Base-by-base conservation (phyloP, 2,888 invertebrate species). In the Pterostichus niger region DNA sequence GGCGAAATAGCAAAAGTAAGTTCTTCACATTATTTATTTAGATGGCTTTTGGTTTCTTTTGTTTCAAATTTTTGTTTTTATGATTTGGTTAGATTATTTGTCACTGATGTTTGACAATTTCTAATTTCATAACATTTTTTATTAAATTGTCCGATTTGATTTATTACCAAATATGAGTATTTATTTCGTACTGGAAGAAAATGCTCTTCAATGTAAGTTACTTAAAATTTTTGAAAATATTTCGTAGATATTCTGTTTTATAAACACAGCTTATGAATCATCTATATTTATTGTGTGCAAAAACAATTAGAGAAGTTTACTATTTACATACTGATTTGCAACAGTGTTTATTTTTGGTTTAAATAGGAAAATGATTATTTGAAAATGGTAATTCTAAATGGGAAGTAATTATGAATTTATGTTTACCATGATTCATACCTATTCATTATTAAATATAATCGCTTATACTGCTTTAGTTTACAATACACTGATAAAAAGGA, bases 1-100 rank as follows among this genome's bases (percentile, higher is more conserved):
- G 91, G 89, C 91, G 91, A 86, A 90, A 89, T 88, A 90, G 91
- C 88, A 90, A 89, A 89, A 90, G 90, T 90, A 86, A 85, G 80
- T 82, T 33, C 52, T 52, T 13, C n/a, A 52, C 5, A 71, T 44
- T 44, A 13, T 33, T 56, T 17, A 35, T 33, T 64, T 35, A 33
- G 35, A 33, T 64, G 35, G 33, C 33, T 33, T 64, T 64, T 64
- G 33, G n/a, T 24, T 64, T 64, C n/a, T 71, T 71, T 71, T 17
- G 56, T 24, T 24, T 24, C 3, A 6, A 11, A 44, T 9, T 44
- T 61, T 71, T 71, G 68, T 71, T 71, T 44, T 17, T 17, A 17
- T 40, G 17, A 44, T 44, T 71, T 71, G 68, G 68, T 71, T 71
- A 71, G 68, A 71, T 71, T 44, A 17, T 40, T 71, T 71, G 68